Evolutionary conservation across 2,888 invertebrate species (phyloP), one percentile per base, ranked within the genome.

Genomic region (Idaea straminata): DNA sequence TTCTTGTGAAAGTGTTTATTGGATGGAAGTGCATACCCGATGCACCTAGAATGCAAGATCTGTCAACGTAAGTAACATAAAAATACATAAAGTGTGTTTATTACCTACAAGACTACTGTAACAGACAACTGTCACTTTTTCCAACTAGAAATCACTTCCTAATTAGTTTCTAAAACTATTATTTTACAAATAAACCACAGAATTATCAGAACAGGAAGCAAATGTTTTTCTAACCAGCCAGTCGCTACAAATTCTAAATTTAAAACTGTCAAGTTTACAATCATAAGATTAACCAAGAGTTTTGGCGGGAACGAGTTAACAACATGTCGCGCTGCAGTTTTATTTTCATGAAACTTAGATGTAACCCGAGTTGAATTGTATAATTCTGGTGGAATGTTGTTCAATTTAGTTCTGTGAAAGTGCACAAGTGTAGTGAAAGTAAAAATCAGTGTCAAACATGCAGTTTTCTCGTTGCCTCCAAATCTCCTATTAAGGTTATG

Each of bases 1-100:
- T 83, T 73, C 74, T 76, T 78, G 88, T 86, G 87, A 87, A 91
- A 91, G 89, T 89, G 84, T 83, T 85, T 87, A 83, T 88, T 86
- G 86, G 86, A 88, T 88, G 86, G 78, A 77, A 76, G 73, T 76
- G 79, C 72, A 72, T 74, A 63, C 61, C 63, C 61, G 62, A 70
- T 73, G 72, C 73, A 72, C 65, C 65, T 61, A 67, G 65, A 66
- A 61, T 66, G 65, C 65, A 58, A 69, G 68, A 76, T 74, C 70
- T 77, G 74, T 64, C 73, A 76, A 77, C 71, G 59, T 59, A 59
- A 59, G 59, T 59, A 59, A 3, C 16, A 16, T 59, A 10, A 16
- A 59, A 59, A 59, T 7, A 59, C 47, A 47, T 7, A 47, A 47
- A 7, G 3, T 59, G 15, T 3, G 16, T 59, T 59, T 59, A 15